phyloP scores from a whole-genome alignment of 2,888 invertebrate genomes.

The Dusona sp. region DNA sequence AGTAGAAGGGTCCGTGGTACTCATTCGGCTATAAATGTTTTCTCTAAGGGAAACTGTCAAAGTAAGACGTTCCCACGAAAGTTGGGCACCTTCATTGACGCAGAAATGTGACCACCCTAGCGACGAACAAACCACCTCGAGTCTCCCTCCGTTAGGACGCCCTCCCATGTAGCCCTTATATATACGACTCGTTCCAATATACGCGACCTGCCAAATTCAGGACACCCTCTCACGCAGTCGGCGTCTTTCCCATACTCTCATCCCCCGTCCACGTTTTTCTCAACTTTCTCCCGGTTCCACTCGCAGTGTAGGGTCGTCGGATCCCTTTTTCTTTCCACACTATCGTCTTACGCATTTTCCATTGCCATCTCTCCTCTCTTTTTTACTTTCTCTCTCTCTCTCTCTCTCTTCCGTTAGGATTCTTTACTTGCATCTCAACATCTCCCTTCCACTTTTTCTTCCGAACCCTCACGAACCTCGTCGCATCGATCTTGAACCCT shows the following conservation, averaged over 20 bases:
- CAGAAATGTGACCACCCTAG: constrained; percentile 63
- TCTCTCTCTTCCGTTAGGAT: constrained; percentile 11
- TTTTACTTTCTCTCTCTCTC: constrained; percentile 20
- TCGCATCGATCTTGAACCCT: constrained; percentile 70
- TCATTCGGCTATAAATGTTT: not conserved
- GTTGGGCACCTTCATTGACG: constrained; percentile 59
- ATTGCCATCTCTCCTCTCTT: constrained; percentile 10
- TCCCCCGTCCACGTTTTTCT: constrained; percentile 25
- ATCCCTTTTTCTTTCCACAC: constrained; percentile 38
- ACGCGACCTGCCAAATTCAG: constrained; percentile 82
- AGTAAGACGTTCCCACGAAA: constrained; percentile 7
- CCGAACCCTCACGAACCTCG: constrained; percentile 44
- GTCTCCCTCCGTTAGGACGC: constrained; percentile 45
- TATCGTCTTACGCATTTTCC: constrained; percentile 29
- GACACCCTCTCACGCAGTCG: constrained; percentile 66
- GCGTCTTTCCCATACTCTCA: constrained; percentile 46
- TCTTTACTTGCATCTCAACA: constrained; percentile 21
- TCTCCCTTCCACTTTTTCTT: constrained; percentile 34
- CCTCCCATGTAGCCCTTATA: constrained; percentile 47
- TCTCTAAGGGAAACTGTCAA: not conserved
- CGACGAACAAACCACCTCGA: constrained; percentile 52
- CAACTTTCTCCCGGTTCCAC: constrained; percentile 24
- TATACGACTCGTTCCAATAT: constrained; percentile 77
- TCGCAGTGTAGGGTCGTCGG: constrained; percentile 11
- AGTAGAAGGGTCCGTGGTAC: constrained; percentile 7